Percentiles rank a stretch among this genome's conserved stretches.
Conservation (phyloP, 2,797 vertebrate species). For the Eurystomus glaucurus region DNA sequence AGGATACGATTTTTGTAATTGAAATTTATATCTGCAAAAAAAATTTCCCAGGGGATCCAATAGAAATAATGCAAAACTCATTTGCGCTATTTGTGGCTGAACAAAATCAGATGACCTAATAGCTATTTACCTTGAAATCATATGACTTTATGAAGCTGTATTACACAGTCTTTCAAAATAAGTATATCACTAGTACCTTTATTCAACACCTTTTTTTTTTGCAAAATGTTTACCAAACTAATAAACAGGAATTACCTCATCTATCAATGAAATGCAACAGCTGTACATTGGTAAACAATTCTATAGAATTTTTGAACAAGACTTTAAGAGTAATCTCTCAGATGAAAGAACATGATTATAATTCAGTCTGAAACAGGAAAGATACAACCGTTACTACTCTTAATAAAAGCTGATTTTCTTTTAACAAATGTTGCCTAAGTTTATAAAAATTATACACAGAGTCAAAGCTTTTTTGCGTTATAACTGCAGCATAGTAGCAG, state of each 20-base stretch:
- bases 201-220: background rate
- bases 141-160: background rate
- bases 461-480: background rate
- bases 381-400: background rate
- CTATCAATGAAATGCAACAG: background rate
- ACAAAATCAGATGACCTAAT: slow-evolving; percentile 53
- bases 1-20: slow-evolving; percentile 59
- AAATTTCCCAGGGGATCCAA: background rate
- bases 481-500: background rate
- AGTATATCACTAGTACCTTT: background rate
- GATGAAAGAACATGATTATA: background rate
- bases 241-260: background rate
- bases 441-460: background rate
- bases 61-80: slow-evolving; percentile 53
- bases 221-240: background rate
- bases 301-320: background rate
- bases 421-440: background rate
- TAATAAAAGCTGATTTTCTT: background rate
- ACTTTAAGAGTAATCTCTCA: background rate
- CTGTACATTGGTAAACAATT: background rate
- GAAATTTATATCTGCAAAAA: slow-evolving; percentile 52
- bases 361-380: background rate
- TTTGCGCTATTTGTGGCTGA: slow-evolving; percentile 46
- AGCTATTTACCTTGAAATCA: slow-evolving; percentile 16
- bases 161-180: slow-evolving; percentile 25